Evolutionary conservation across 1,140 invertebrate genomes (phyloP), one percentile per base, ranked within the genome.

Genomic region (Drosophila sproati): DNA sequence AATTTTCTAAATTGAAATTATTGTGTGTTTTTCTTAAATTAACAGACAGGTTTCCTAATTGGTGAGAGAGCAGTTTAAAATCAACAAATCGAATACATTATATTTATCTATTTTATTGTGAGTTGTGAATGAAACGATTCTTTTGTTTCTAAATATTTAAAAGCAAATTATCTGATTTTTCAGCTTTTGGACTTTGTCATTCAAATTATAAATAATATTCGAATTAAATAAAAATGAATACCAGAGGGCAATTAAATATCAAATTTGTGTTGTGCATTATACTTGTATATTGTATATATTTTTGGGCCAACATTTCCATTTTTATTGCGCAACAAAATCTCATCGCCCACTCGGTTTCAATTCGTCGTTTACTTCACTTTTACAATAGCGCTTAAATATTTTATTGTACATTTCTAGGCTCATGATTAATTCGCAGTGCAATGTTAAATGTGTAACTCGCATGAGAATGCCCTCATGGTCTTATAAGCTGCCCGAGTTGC

Each of bases 351-450:
- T n/a, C 39, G 39, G 8, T n/a, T n/a, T n/a, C 39, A 43, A 43
- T 43, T 43, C 39, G 3, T 43, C 10, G 10, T 43, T 4, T n/a
- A n/a, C 39, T 43, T n/a, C n/a, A 43, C 10, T 43, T 43, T 54
- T 35, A 69, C 48, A 45, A 59, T 39, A 43, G 54, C 60, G 52
- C 69, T 70, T 74, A 70, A 74, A 74, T 62, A 69, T 70, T 74
- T 74, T 63, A 75, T 75, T 64, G 73, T 68, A 60, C 59, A 75
- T 71, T 75, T 64, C 67, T 64, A 52, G 60, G 60, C 60, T 71
- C 60, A 64, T 75, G 67, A 75, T 75, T 75, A 75, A 75, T 71
- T 63, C 73, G 47, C 12, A 56, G 28, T 71, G 66, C 72, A 74
- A 51, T 50, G 64, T 55, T 59, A 20, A 34, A 10, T 41, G 3